phyloP scores from a whole-genome alignment of 2,113 vertebrate species.

The Larimichthys crocea region DNA sequence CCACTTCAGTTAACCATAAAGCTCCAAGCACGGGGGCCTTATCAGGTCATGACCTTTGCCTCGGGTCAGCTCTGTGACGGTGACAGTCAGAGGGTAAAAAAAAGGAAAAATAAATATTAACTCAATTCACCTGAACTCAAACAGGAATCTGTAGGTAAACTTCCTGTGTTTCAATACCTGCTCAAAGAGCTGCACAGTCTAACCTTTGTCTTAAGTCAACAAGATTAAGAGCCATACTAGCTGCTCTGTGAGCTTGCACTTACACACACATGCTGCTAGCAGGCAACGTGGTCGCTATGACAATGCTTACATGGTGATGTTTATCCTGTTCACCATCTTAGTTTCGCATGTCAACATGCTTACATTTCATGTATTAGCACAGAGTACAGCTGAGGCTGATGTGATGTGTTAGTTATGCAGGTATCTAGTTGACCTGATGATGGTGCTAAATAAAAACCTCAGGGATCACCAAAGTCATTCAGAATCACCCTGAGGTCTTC shows the following conservation, averaged over 20 bases:
- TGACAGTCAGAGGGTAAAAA: background rate
- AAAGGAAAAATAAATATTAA: background rate
- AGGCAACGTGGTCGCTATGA: background rate
- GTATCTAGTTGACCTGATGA: too few species aligned
- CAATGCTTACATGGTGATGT: background rate
- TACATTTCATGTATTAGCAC: too few species aligned
- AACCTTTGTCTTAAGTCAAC: background rate
- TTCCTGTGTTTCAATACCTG: slow-evolving; percentile 10
- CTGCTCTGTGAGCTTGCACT: too few species aligned
- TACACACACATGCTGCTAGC: background rate
- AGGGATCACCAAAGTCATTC: too few species aligned
- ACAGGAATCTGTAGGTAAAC: slow-evolving; percentile 8
- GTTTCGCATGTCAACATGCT: too few species aligned
- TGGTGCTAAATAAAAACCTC: too few species aligned
- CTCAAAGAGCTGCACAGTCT: slow-evolving; percentile 2
- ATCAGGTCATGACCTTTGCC: slow-evolving; percentile 31
- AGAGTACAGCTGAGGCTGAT: too few species aligned
- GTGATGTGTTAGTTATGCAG: too few species aligned
- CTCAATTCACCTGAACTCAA: background rate
- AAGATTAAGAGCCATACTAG: background rate
- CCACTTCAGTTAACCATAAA: slow-evolving; percentile 32
- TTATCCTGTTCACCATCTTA: too few species aligned
- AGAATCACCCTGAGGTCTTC: too few species aligned
- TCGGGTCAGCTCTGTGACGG: background rate
- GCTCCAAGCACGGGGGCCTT: slow-evolving; percentile 6